Evolutionary conservation across 2,113 vertebrate species (phyloP), one percentile per base, ranked within the genome.

Genomic region (Ceuthmochares aereus): DNA sequence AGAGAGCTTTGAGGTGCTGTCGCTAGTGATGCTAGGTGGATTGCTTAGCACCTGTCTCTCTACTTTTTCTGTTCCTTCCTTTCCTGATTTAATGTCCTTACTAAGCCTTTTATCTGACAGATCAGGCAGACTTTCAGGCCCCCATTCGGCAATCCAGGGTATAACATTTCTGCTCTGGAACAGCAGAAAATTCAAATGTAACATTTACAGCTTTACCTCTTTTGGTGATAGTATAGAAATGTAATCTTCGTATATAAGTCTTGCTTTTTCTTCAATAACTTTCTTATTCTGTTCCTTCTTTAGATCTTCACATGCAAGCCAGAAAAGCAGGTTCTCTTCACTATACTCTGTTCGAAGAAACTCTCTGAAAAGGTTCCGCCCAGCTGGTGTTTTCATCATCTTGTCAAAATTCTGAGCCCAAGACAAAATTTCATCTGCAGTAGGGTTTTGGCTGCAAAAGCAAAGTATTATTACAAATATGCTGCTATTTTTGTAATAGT

Each of bases 321-420:
- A 99, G 98, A 99, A 99, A 91, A 99, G 98, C 75, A 99, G 98
- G 97, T 99, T 99, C 97, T 99, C 99, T 95, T 99, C 99, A 26
- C 99, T 99, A 96, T 99, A 99, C 95, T 99, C 99, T 0, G 99
- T 99, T 91, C 99, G 99, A 91, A 99, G 98, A 97, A 99, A 99
- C 96, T 99, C 99, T 84, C 98, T 96, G 97, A 99, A 99, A 90
- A 99, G 95, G 89, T 99, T 99, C 94, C 99, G 98, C 80, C 99
- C 99, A 68, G 99, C 99, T 73, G 98, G 93, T 47, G 99, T 98
- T 96, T 98, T 99, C 99, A 99, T 99, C 99, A 99, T 99, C 98
- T 99, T 98, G 98, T 99, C 99, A 95, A 99, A 99, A 98, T 99
- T 99, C 81, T 99, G 99, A 51, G 99, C 98, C 99, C 99, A 99